Evolutionary conservation across 2,113 vertebrate genomes (phyloP).

Genomic region (Myrmecophaga tridactyla): DNA sequence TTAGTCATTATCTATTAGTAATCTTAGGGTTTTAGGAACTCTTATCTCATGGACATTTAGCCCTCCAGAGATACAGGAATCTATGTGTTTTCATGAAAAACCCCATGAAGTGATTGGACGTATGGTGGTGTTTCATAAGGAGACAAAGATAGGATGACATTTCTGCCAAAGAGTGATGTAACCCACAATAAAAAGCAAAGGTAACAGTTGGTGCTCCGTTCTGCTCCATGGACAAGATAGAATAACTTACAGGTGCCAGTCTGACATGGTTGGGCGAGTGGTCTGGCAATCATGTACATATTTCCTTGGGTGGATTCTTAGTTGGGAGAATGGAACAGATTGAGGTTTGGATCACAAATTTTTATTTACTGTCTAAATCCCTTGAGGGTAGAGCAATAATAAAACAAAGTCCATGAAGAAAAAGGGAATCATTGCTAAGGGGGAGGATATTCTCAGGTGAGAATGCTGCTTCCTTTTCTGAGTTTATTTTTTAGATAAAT

Average conservation of each 20-base stretch:
- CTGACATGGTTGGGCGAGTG: neutral
- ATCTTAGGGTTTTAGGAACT: neutral
- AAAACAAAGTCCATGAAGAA: neutral
- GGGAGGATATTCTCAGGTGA: neutral
- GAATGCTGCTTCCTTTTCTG: neutral
- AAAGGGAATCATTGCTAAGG: neutral
- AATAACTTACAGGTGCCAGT: neutral
- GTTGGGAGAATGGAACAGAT: neutral
- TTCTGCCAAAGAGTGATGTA: slow-evolving; percentile 35
- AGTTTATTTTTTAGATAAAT: slow-evolving; percentile 38
- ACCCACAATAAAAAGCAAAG: neutral
- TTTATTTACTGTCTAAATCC: slow-evolving; percentile 50
- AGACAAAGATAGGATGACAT: neutral
- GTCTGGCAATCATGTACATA: neutral
- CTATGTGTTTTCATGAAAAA: neutral
- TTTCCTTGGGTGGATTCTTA: neutral
- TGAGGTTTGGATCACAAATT: slow-evolving; percentile 6
- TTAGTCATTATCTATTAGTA: neutral
- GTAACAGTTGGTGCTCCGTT: neutral
- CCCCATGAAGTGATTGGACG: neutral
- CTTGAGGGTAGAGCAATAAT: neutral
- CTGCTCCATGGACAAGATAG: neutral
- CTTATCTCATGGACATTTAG: neutral
- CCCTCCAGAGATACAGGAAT: neutral
- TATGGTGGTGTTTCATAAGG: neutral